Evolutionary conservation across 2,113 vertebrate genomes (phyloP), one percentile per base, ranked within the genome.

Genomic region (Condylura cristata): DNA sequence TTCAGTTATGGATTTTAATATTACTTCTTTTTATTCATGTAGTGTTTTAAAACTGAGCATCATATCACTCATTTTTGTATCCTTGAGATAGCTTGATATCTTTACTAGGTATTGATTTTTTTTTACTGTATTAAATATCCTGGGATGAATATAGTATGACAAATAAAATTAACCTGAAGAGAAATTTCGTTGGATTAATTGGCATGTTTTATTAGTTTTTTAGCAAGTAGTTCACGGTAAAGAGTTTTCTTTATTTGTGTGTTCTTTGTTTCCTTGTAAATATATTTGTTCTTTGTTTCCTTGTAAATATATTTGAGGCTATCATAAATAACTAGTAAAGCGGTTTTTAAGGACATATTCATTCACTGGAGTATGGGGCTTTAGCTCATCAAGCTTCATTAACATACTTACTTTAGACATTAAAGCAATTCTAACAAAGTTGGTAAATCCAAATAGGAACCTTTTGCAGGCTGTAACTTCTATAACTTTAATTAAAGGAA

Each of bases 371-470:
- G 20, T 32, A 41, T 65, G 37, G 18, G 18, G 39, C 22, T 84
- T 90, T 71, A 88, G 53, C 41, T 70, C 37, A 84, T 80, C 72
- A 94, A 86, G 86, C 16, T 82, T 86, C 48, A 89, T 79, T 91
- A 74, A 12, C 58, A 72, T 84, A 87, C 53, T 91, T 51, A 93
- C 22, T 70, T 85, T 51, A 89, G 51, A 91, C 63, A 74, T 56
- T 83, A 83, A 93, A 86, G n/a, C 41, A 89, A 93, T 89, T 89
- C 34, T 95, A 91, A 86, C 3, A 13, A 88, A 94, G 44, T 95
- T 76, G 91, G 41, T 48, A 51, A 94, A 79, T 46, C 32, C 63
- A 83, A 89, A 93, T 86, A 30, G 63, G 86, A 93, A 91, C 11
- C 13, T 81, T 65, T 26, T n/a, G 44, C 16, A 48, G 74, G 63